Percentiles rank a stretch among this genome's conserved stretches.
Conservation (phyloP, 2,888 invertebrate species). For the Ptychoptera albimana region DNA sequence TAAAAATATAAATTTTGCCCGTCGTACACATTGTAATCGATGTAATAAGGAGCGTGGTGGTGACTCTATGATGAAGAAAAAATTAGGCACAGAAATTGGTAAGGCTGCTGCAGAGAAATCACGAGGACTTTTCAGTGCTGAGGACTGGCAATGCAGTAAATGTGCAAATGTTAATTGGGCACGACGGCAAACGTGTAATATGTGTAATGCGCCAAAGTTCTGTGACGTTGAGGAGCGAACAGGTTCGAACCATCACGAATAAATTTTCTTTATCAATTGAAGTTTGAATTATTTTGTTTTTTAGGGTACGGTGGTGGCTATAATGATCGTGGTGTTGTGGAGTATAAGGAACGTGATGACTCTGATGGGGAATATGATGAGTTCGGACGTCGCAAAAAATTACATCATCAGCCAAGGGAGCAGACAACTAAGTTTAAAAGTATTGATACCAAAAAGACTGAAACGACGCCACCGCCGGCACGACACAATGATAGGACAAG, state of each 20-base stretch:
- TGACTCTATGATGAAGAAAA: slow-evolving; percentile 45
- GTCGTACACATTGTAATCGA: slow-evolving; percentile 78
- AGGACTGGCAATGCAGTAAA: slow-evolving; percentile 99
- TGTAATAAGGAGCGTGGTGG: slow-evolving; percentile 56
- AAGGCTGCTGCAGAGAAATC: slow-evolving; percentile 97
- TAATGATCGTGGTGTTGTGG: slow-evolving; percentile 90
- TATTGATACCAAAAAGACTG: not conserved
- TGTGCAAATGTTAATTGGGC: slow-evolving; percentile 99
- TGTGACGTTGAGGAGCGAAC: slow-evolving; percentile 75
- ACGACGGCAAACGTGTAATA: slow-evolving; percentile 86
- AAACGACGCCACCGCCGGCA: not conserved
- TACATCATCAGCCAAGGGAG: slow-evolving; percentile 9
- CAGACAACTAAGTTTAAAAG: slow-evolving; percentile 2
- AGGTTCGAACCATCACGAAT: slow-evolving; percentile 26
- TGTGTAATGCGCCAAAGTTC: slow-evolving; percentile 97
- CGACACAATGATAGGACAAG: not conserved
- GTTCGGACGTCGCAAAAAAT: slow-evolving; percentile 53
- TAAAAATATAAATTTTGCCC: slow-evolving; percentile 89
- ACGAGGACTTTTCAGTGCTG: slow-evolving; percentile 66
- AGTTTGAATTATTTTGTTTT: slow-evolving; percentile 1
- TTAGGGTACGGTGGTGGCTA: slow-evolving; percentile 75
- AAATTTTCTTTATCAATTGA: not conserved
- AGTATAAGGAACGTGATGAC: slow-evolving; percentile 80
- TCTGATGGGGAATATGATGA: slow-evolving; percentile 96
- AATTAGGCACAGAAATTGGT: slow-evolving; percentile 90